These are phyloP conservation scores for Nannoperca obscura DNA, from an alignment of 2,797 vertebrate genomes.

Conservation along the genomic window DNA sequence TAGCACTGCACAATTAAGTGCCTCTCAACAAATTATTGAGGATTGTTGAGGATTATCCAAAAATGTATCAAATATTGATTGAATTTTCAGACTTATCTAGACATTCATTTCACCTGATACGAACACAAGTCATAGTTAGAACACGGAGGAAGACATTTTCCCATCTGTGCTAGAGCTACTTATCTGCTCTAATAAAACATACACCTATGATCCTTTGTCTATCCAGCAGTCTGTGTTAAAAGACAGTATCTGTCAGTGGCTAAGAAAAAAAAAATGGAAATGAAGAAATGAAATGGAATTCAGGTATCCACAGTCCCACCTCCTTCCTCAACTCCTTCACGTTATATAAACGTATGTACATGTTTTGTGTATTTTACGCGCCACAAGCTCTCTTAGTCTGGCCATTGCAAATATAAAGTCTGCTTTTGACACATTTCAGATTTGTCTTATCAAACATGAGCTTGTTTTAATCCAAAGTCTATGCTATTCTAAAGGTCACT, in stretches of 20 bases:
- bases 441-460: background rate
- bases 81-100: background rate
- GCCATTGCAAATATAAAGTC: no score
- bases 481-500: background rate
- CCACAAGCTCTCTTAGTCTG: no score
- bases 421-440: background rate
- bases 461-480: background rate
- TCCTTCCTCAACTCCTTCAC: background rate
- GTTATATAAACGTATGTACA: background rate
- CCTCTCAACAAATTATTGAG: slow-evolving; percentile 2
- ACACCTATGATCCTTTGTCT: background rate
- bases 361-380: background rate
- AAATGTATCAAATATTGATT: background rate
- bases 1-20: background rate
- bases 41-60: background rate
- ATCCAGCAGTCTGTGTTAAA: no score
- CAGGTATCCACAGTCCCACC: background rate
- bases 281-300: no score
- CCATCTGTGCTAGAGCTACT: background rate
- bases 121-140: background rate
- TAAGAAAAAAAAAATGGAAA: no score
- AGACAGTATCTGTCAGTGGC: background rate
- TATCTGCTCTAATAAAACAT: background rate
- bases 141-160: background rate
- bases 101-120: background rate